phyloP scores from a whole-genome alignment of 2,797 vertebrate genomes.

The Sebastes hubbsi region DNA sequence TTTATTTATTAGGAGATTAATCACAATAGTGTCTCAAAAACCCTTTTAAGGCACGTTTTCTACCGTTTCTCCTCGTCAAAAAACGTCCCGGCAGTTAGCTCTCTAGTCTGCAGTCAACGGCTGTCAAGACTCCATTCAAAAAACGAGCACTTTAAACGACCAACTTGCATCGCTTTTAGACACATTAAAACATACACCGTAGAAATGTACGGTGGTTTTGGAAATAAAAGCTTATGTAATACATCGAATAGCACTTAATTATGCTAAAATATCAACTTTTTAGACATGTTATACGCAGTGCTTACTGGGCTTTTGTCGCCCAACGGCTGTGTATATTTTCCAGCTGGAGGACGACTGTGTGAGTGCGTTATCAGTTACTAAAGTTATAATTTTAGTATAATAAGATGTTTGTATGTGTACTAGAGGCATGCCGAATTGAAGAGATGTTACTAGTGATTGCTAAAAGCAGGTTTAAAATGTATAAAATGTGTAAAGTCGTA shows the following conservation, averaged over 20 bases:
- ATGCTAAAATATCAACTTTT: conserved; percentile 47
- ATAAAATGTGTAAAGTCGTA: rapidly evolving
- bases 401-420: not conserved
- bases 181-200: rapidly evolving
- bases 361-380: not conserved
- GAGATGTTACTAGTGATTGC: rapidly evolving
- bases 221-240: too few relatives aligned
- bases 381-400: conserved; percentile 31
- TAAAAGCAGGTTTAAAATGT: rapidly evolving
- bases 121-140: conserved; percentile 32
- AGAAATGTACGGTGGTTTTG: rapidly evolving
- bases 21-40: not conserved
- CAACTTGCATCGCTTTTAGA: not conserved
- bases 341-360: not conserved
- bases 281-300: not conserved
- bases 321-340: not conserved
- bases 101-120: conserved; percentile 20
- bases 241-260: not conserved
- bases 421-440: conserved; percentile 26
- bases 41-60: not conserved
- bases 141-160: not conserved
- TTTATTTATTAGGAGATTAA: rapidly evolving
- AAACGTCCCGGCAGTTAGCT: conserved; percentile 31
- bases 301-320: not conserved
- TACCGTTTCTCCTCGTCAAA: not conserved